Percentiles rank a stretch among this genome's conserved stretches.
Conservation (phyloP, 2,888 invertebrate species). For the Yponomeuta evonymella region DNA sequence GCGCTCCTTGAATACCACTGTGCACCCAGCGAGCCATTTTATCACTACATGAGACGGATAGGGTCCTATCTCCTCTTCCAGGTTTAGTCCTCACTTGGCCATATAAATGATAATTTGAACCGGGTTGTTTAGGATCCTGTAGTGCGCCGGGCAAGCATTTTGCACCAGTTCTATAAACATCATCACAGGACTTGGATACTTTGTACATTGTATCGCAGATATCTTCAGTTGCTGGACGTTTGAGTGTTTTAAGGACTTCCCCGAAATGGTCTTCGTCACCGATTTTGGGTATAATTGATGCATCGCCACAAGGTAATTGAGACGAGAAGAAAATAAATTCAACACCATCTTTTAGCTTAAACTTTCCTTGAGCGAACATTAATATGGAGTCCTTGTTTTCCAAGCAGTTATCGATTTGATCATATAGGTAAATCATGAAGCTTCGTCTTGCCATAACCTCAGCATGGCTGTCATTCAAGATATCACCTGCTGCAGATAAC, state of each 20-base stretch:
- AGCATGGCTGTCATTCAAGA: conserved; percentile 94
- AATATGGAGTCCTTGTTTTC: conserved; percentile 50
- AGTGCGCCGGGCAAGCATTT: conserved; percentile 79
- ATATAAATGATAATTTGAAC: conserved; percentile 79
- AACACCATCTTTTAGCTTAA: conserved; percentile 72
- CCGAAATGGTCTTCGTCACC: conserved; percentile 45
- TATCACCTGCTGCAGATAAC: conserved; percentile 79
- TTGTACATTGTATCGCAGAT: conserved; percentile 34
- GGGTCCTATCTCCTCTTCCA: conserved; percentile 90
- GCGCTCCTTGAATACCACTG: conserved; percentile 89
- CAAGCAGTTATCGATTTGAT: conserved; percentile 70
- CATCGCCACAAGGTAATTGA: conserved; percentile 95
- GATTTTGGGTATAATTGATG: conserved; percentile 85
- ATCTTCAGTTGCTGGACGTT: conserved; percentile 36
- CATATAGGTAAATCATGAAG: conserved; percentile 85
- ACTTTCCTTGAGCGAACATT: conserved; percentile 39
- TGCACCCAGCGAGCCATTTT: conserved; percentile 94
- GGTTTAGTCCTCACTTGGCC: conserved; percentile 91
- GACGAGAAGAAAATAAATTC: conserved; percentile 90
- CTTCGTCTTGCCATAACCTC: conserved; percentile 91
- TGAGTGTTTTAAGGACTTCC: conserved; percentile 36
- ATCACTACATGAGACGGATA: conserved; percentile 95
- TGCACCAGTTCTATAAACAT: conserved; percentile 90
- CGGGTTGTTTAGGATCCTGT: conserved; percentile 77
- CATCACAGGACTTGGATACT: conserved; percentile 29